Base-by-base conservation (phyloP, 1,140 invertebrate species). In the Helicorthomorpha holstii region DNA sequence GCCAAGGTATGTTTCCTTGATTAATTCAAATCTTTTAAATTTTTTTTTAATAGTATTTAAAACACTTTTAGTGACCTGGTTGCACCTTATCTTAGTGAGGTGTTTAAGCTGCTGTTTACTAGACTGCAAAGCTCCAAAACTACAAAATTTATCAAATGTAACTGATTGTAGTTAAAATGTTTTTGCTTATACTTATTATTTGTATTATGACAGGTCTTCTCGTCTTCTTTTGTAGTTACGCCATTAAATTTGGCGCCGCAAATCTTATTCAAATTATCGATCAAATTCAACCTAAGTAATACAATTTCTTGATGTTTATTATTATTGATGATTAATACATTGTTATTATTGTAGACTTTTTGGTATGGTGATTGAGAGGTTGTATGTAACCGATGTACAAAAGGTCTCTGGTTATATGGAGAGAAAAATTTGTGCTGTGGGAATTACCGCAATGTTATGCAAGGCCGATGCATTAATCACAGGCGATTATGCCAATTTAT, bases 61-160 rank as follows among this genome's bases (percentile, higher is more conserved):
- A 4, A 10, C 25, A n/a, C 3, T 62, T 64, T 3, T 59, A 69
- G 68, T 27, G 59, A 67, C 50, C 69, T 77, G 27, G 69, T 95
- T 57, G 71, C 77, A 46, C 76, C 77, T 24, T 92, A 80, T 62
- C 75, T 88, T 60, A 87, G 85, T 61, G 85, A 93, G 71, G 78
- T 97, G 46, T 92, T 95, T 64, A 73, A 88, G 1, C 63, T 97
- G 46, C 69, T 97, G 3, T 97, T 98, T 66, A 87, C 91, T 72
- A 73, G 92, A 54, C 69, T 97, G 34, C 84, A 85, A 2, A 85
- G 82, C 0, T 88, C 85, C 0, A 97, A 94, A 71, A 97, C 93
- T 0, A 85, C 86, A 0, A 96, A 97, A 71, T 95, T 82, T 67
- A 76, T 95, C 1, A 83, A 83, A 64, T 79, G 82, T 70, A 64